Evolutionary conservation across 2,888 invertebrate genomes (phyloP).

Genomic region (Stegana nigrithorax): DNA sequence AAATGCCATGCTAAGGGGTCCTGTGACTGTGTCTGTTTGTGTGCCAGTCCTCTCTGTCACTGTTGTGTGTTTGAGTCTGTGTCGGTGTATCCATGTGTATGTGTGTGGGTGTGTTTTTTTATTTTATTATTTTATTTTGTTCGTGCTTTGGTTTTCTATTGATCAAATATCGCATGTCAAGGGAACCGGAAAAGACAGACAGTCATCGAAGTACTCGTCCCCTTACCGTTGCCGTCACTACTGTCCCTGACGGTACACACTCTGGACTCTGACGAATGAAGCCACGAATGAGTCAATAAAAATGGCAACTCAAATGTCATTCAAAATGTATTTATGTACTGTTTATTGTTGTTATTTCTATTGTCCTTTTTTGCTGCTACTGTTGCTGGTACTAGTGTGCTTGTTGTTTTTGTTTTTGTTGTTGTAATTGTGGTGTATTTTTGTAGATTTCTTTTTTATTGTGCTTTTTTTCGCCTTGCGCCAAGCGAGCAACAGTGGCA

Average conservation of each 20-base stretch:
- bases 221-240: no score
- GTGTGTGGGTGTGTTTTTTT: not conserved
- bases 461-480: not conserved
- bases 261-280: not conserved
- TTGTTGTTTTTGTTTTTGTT: constrained; percentile 34
- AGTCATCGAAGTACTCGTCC: no score
- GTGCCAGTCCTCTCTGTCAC: not conserved
- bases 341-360: constrained; percentile 42
- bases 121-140: no score
- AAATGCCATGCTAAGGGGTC: not conserved
- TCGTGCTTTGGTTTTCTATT: constrained; percentile 33
- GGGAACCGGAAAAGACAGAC: not conserved
- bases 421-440: not conserved
- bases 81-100: not conserved
- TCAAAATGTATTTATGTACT: constrained; percentile 55
- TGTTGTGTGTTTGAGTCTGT: not conserved
- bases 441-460: constrained; percentile 3
- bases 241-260: not conserved
- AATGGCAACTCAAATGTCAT: constrained; percentile 55
- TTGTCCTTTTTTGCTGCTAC: constrained; percentile 23
- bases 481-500: not conserved
- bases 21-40: not conserved
- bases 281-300: constrained; percentile 18
- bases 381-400: constrained; percentile 21
- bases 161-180: constrained; percentile 59